Percentiles rank a stretch among this genome's conserved stretches.
Conservation (phyloP, 2,113 vertebrate species). For the Cyanistes caeruleus region DNA sequence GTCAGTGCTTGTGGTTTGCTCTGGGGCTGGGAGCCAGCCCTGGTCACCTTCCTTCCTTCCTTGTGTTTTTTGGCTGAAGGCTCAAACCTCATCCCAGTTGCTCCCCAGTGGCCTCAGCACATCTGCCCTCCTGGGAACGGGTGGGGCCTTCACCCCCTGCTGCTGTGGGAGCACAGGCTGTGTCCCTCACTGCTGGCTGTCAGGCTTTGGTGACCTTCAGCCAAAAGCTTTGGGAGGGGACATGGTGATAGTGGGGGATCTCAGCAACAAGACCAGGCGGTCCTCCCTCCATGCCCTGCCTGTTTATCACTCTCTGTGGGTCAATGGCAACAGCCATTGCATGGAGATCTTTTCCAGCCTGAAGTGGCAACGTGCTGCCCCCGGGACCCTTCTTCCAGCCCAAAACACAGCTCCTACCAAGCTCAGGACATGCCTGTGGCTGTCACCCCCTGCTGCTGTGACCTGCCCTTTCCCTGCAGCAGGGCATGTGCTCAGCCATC, state of each 20-base stretch:
- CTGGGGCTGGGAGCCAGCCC: background rate
- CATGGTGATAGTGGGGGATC: background rate
- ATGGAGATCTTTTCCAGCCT: background rate
- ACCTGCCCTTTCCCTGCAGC: fast-evolving
- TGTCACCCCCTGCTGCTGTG: background rate
- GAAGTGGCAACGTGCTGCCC: background rate
- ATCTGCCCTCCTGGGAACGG: background rate
- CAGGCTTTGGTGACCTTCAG: background rate
- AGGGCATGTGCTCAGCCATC: fast-evolving
- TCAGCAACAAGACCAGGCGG: background rate
- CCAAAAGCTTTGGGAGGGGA: background rate
- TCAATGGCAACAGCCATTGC: background rate
- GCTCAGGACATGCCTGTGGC: fast-evolving
- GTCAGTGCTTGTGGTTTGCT: background rate
- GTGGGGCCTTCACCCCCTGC: background rate
- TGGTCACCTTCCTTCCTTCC: background rate
- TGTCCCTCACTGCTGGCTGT: background rate
- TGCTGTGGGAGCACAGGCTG: background rate
- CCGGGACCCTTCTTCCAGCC: background rate
- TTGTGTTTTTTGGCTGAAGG: background rate
- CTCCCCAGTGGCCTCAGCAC: background rate
- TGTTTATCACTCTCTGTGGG: fast-evolving
- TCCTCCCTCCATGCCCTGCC: background rate
- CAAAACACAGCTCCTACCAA: background rate
- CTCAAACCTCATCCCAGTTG: background rate